Evolutionary conservation across 2,888 invertebrate species (phyloP).

Genomic region (Cactoblastis cactorum): DNA sequence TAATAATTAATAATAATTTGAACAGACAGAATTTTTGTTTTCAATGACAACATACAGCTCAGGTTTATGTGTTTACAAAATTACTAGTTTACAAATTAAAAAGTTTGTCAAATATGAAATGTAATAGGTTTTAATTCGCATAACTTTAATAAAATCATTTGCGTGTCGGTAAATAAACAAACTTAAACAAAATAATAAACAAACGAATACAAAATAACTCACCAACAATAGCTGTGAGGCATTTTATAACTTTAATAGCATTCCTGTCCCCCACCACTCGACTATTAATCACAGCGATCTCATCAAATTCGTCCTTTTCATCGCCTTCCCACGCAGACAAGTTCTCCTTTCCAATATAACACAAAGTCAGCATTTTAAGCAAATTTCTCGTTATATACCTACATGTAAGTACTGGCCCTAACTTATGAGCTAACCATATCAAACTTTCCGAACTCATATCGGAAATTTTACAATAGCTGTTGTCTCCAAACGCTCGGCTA

Average conservation of each 20-base stretch:
- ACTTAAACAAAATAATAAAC: no score
- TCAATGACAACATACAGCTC: no score
- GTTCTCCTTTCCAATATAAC: slow-evolving; percentile 93
- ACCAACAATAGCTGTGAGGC: slow-evolving; percentile 93
- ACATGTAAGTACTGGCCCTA: slow-evolving; percentile 96
- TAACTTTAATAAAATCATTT: no score
- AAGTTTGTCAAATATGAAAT: no score
- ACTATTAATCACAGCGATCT: slow-evolving; percentile 82
- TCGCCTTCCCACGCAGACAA: slow-evolving; percentile 73
- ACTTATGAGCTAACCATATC: slow-evolving; percentile 94
- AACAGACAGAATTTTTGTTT: no score
- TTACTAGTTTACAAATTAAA: no score
- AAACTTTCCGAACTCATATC: slow-evolving; percentile 93
- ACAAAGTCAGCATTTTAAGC: slow-evolving; percentile 94
- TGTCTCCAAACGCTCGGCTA: slow-evolving; percentile 34
- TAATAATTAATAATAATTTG: no score
- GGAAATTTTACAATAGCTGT: slow-evolving; percentile 81
- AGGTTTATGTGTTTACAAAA: no score
- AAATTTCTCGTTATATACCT: slow-evolving; percentile 94
- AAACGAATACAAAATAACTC: slow-evolving; percentile 40
- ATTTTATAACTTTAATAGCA: slow-evolving; percentile 92
- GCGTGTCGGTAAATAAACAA: no score
- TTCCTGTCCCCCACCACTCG: slow-evolving; percentile 88
- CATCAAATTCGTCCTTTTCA: slow-evolving; percentile 72
- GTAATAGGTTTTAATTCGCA: no score